A percentile compares a stretch with the other conserved stretches of the same genome.
These are phyloP conservation scores for Acropora yongei DNA, from an alignment of 64 coral and sea anemone genomes.

Conservation along the genomic window DNA sequence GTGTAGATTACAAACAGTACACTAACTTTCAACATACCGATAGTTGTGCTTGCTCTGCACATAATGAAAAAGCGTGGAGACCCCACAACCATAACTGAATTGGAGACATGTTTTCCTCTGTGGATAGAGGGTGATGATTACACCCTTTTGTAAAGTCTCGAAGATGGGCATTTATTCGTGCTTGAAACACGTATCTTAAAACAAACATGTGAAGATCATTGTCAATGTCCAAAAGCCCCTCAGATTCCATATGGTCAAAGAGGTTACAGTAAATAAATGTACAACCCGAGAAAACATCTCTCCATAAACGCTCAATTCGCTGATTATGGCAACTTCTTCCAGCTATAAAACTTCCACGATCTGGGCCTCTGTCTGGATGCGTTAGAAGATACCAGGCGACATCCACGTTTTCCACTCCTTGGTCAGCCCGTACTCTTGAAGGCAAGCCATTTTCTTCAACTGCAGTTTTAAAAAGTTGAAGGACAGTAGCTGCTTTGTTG, in stretches of 20 bases:
- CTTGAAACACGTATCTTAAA: not conserved
- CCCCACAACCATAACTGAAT: not conserved
- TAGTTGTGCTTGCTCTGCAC: not conserved
- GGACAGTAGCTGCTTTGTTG: conserved; percentile 15
- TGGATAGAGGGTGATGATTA: not conserved
- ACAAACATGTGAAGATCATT: not conserved
- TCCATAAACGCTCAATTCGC: not conserved
- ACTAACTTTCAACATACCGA: not conserved
- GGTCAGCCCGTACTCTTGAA: not conserved
- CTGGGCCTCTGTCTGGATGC: not conserved
- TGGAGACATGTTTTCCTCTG: conserved; percentile 22
- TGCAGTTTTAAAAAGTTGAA: not conserved
- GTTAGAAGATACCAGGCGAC: not conserved
- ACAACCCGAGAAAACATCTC: not conserved
- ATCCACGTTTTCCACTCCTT: not conserved
- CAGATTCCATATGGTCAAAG: not conserved
- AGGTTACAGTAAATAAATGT: not conserved
- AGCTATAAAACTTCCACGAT: not conserved
- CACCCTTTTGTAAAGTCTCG: too few species aligned
- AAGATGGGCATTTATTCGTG: too few species aligned
- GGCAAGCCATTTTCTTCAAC: conserved; percentile 14
- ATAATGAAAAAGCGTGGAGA: not conserved
- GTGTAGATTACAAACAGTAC: not conserved
- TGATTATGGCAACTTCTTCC: not conserved
- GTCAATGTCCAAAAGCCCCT: not conserved